phyloP scores from a whole-genome alignment of 2,888 invertebrate genomes.

The Iphiclides podalirius region DNA sequence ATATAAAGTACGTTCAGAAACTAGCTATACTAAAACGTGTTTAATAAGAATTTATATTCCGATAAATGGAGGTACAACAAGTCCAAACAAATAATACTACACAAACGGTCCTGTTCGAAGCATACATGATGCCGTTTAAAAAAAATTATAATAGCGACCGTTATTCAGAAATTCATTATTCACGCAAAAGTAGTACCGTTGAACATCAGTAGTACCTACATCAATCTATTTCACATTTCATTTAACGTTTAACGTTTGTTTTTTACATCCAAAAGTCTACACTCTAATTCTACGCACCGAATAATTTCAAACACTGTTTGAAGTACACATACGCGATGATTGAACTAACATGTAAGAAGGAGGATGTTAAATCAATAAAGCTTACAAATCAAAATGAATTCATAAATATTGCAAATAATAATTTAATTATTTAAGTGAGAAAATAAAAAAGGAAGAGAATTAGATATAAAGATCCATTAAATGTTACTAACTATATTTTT shows the following conservation, averaged over 20 bases:
- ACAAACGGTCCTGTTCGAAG: conserved; percentile 1
- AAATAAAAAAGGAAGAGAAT: no score
- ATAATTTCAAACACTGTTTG: conserved; percentile 6
- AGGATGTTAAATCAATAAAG: background rate
- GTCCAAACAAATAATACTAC: conserved; percentile 16
- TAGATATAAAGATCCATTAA: no score
- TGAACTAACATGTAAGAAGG: background rate
- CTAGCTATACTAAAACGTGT: no score
- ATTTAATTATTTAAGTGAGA: no score
- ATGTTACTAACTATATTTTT: no score
- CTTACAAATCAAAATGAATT: background rate
- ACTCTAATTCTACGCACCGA: conserved; percentile 4
- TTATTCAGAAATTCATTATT: conserved; percentile 23
- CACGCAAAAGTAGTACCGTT: conserved; percentile 10
- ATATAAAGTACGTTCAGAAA: no score
- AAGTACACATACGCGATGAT: background rate
- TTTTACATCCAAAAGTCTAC: conserved; percentile 14
- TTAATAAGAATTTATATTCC: background rate
- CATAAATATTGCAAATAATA: no score
- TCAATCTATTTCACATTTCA: conserved; percentile 5
- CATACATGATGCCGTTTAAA: conserved; percentile 6
- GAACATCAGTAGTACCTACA: conserved; percentile 7
- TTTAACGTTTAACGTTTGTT: conserved; percentile 11
- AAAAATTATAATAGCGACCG: conserved; percentile 17
- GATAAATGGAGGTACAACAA: conserved; percentile 10